Evolutionary conservation across 2,113 vertebrate genomes (phyloP), one percentile per base, ranked within the genome.

Genomic region (Ranitomeya variabilis): DNA sequence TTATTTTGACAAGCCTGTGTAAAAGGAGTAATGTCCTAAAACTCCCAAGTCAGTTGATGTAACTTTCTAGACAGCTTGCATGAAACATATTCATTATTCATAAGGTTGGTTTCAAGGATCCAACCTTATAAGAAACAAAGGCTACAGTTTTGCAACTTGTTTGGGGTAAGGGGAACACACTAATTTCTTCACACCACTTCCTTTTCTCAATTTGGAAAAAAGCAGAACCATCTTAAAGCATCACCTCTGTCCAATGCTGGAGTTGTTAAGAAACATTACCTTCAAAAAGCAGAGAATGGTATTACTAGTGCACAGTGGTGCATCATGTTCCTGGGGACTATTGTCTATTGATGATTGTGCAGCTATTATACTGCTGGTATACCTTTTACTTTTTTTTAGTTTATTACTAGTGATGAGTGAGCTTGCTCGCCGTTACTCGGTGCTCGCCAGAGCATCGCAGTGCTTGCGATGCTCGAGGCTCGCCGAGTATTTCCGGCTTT

Each of bases 141-240:
- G 16, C 21, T 51, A 67, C 18, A 3, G 37, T 83, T 83, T 83
- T 83, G 81, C 81, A 83, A 83, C 59, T 51, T 54, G 81, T 67
- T 83, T 52, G 59, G 62, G 54, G 54, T 60, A 80, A 80, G 62
- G 81, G 45, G 21, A 83, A 83, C 31, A 83, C 64, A 54, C 2
- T n/a, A 51, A 69, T 83, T 83, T 66, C 81, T n/a, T 54, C 62
- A 83, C 45, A 69, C 64, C 45, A 69, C 81, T 83, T 83, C 81
- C 81, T 45, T 51, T 83, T 83, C 64, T 83, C 21, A 83, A 83
- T 62, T 37, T 83, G 81, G 37, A 69, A 54, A 69, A 69, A 69
- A 83, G 81, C 81, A 83, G 81, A 83, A 83, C 21, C 64, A 23
- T 52, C 2, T n/a, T 54, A 69, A 6, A 15, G 45, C 81, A 67